These are phyloP conservation scores for Saccopteryx bilineata DNA, from an alignment of 2,113 vertebrate genomes.

Conservation along the genomic window DNA sequence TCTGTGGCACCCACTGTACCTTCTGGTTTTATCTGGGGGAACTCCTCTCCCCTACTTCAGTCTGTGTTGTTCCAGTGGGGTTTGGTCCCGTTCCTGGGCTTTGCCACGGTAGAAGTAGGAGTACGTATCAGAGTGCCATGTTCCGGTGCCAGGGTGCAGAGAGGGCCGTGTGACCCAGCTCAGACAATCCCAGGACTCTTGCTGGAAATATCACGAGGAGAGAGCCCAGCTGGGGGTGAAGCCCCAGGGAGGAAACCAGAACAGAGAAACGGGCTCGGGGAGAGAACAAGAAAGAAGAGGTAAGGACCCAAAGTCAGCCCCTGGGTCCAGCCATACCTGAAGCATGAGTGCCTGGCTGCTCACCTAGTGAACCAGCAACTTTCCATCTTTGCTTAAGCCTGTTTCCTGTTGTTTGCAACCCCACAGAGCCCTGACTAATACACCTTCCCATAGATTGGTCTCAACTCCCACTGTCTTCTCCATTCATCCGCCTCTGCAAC, in stretches of 20 bases:
- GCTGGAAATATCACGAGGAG: not conserved
- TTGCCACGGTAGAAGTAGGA: not conserved
- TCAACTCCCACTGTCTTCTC: not conserved
- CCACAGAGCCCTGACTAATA: not conserved
- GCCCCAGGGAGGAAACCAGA: not conserved
- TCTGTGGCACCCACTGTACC: fast-evolving
- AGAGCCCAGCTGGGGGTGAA: not conserved
- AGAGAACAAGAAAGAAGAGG: not conserved
- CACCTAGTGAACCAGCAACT: not conserved
- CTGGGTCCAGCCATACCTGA: not conserved
- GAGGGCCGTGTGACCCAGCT: not conserved
- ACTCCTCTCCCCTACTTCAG: not conserved
- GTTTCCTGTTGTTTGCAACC: not conserved
- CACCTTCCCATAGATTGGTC: not conserved
- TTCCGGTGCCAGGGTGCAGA: not conserved
- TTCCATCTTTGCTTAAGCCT: not conserved
- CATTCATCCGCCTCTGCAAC: not conserved
- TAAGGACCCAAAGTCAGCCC: not conserved
- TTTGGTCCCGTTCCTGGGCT: not conserved
- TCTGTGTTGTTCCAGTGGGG: not conserved
- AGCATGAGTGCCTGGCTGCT: not conserved
- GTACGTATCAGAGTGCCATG: not conserved
- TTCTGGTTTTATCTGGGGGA: not conserved
- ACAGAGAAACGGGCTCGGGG: not conserved
- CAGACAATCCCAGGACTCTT: not conserved